Base-by-base conservation (phyloP, 2,113 vertebrate genomes). In the Gambusia holbrooki region DNA sequence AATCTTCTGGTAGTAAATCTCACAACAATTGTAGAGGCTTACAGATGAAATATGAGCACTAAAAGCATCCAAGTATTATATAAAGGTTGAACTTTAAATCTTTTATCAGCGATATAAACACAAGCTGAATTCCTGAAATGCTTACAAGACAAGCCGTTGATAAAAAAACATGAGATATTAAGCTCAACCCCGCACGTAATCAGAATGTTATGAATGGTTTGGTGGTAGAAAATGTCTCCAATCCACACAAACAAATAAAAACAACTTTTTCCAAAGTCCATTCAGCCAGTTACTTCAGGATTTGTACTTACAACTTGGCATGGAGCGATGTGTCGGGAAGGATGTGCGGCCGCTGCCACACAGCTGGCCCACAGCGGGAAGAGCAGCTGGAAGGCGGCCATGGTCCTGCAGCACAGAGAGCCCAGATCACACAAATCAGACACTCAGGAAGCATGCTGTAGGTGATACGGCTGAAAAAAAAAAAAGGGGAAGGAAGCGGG, bases 241-340 rank as follows among this genome's bases (percentile, higher is more conserved):
- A 58, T n/a, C 25, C 4, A 58, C 25, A n/a, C 22, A 10, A 58
- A 58, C 22, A 58, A 58, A 17, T 17, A 48, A 48, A 19, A 14
- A 14, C 13, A 5, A 19, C 0, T 25, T 58, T 58, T 58, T n/a
- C 22, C 17, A 58, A 58, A 58, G 35, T 37, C 35, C 10, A 10
- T 2, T 37, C 35, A 37, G 35, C 35, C 35, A 37, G 12, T 58
- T 19, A 25, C 2, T 2, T 22, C 3, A n/a, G 69, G 28, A 0
- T 62, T 74, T 19, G 2, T 66, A 88, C 96, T 97, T 94, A 98
- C 97, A 91, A 90, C 93, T 79, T 88, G 90, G 90, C 97, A 98
- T 40, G 94, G 66, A 0, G 82, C 63, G 33, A 84, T 81, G 51
- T 92, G 93, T 3, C 9, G n/a, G n/a, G 77, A 64, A 27, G 82